These are phyloP conservation scores for Conger conger DNA, from an alignment of 2,113 vertebrate species.

Conservation along the genomic window DNA sequence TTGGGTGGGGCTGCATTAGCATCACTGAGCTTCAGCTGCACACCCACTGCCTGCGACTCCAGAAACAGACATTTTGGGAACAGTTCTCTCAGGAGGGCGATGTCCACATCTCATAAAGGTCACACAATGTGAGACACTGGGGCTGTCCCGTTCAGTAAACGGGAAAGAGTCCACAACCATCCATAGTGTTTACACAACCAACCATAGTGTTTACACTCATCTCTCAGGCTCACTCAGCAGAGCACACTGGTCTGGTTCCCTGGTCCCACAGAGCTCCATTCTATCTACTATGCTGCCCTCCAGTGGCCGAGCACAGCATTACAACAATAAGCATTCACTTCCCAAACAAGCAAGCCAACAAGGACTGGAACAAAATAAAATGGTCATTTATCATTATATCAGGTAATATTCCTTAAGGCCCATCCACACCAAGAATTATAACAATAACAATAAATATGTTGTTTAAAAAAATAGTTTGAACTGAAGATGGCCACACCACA, in stretches of 20 bases:
- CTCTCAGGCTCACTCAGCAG: neutral
- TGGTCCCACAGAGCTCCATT: neutral
- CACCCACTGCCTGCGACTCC: neutral
- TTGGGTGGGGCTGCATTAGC: neutral
- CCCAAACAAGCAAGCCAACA: neutral
- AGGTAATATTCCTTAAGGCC: neutral
- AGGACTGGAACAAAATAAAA: neutral
- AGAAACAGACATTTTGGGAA: neutral
- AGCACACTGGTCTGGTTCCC: neutral
- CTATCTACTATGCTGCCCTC: constrained; percentile 7
- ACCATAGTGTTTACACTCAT: neutral
- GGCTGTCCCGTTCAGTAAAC: neutral
- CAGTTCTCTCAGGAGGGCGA: neutral
- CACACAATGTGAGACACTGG: neutral
- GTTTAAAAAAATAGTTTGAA: too few relatives aligned
- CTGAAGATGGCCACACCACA: too few relatives aligned
- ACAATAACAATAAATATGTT: too few relatives aligned
- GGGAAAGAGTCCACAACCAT: neutral
- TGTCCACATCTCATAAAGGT: neutral
- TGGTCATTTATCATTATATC: neutral
- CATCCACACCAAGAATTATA: too few relatives aligned
- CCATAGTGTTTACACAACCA: neutral
- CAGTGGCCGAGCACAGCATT: neutral
- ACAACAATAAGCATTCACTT: neutral
- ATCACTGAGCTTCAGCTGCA: neutral